Conservation (phyloP, 2,888 invertebrate species). For the Thalpophila matura region DNA sequence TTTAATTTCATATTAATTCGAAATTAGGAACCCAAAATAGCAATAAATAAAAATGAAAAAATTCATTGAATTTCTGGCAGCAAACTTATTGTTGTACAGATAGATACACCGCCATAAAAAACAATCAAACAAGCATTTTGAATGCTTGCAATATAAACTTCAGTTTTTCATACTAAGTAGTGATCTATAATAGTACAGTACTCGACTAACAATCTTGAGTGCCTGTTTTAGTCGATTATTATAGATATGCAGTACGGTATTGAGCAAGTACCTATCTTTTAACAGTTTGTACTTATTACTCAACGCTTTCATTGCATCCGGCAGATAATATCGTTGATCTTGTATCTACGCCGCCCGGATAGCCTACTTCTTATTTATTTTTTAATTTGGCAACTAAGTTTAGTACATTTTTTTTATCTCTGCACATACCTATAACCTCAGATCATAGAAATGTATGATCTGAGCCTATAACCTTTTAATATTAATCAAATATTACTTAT, state of each 20-base stretch:
- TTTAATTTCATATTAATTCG: constrained; percentile 14
- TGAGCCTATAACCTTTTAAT: too few relatives aligned
- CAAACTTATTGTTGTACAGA: constrained; percentile 29
- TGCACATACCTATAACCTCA: background rate
- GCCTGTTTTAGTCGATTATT: constrained; percentile 6
- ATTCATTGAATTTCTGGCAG: background rate
- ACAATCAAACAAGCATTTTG: constrained; percentile 37
- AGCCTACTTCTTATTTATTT: constrained; percentile 9
- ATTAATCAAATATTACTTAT: too few relatives aligned
- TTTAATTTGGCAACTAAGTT: constrained; percentile 7
- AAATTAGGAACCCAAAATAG: constrained; percentile 3
- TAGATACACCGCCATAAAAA: constrained; percentile 14
- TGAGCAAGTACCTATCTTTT: constrained; percentile 46
- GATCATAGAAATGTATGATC: too few relatives aligned
- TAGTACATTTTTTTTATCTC: constrained; percentile 24
- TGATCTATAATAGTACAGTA: constrained; percentile 15
- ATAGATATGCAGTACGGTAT: constrained; percentile 10
- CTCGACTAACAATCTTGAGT: constrained; percentile 2
- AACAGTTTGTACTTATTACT: constrained; percentile 28
- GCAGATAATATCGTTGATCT: constrained; percentile 31
- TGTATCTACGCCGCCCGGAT: constrained; percentile 23
- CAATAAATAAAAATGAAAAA: too few relatives aligned
- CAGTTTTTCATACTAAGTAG: constrained; percentile 2
- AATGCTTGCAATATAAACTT: constrained; percentile 26
- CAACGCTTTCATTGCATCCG: constrained; percentile 45